phyloP scores from a whole-genome alignment of 2,113 vertebrate species.

The Tragelaphus scriptus region DNA sequence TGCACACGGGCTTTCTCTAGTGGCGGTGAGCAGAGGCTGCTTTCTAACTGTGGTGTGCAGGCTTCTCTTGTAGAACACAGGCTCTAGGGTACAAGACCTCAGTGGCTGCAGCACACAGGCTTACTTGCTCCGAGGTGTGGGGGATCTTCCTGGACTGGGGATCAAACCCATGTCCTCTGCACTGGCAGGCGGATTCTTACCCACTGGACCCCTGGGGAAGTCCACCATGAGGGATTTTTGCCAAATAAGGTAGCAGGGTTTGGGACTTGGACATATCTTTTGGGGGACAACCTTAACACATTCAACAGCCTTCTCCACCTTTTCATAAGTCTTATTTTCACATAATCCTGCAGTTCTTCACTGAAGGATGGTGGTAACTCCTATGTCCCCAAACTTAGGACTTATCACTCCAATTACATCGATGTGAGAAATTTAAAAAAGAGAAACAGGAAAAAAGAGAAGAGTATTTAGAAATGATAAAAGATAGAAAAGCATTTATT shows the following conservation, averaged over 20 bases:
- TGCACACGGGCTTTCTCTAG: not conserved
- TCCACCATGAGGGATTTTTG: not conserved
- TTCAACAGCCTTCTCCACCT: not conserved
- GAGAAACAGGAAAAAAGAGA: not conserved
- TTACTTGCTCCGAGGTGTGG: not conserved
- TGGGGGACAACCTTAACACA: not conserved
- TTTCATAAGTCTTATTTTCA: not conserved
- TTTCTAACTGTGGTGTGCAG: not conserved
- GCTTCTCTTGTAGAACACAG: not conserved
- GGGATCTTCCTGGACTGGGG: not conserved
- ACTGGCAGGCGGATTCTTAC: not conserved
- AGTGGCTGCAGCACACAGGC: not conserved
- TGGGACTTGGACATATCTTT: not conserved
- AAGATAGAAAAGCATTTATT: not conserved
- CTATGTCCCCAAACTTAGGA: not conserved
- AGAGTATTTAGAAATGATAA: not conserved
- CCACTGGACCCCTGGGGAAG: not conserved
- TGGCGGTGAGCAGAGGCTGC: not conserved
- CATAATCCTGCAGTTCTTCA: not conserved
- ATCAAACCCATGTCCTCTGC: not conserved
- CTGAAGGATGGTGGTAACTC: not conserved
- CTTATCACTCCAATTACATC: not conserved
- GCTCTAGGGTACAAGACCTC: not conserved
- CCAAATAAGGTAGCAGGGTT: not conserved
- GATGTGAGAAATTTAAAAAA: not conserved